Evolutionary conservation across 2,888 invertebrate genomes (phyloP).

Genomic region (Allophyes oxyacanthae): DNA sequence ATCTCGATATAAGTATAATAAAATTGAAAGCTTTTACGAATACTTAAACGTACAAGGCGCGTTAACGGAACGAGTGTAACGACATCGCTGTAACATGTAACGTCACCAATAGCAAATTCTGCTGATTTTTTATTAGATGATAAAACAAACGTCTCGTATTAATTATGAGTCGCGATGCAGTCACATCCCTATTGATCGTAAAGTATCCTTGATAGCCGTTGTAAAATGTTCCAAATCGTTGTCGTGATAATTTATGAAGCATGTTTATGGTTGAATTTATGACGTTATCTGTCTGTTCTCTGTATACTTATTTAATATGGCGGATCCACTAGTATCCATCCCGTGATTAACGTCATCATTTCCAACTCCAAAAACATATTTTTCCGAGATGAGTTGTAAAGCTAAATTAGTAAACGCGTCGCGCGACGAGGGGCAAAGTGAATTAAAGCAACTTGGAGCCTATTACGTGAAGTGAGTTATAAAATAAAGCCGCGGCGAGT

Average conservation of each 20-base stretch:
- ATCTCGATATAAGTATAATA: conserved; percentile 58
- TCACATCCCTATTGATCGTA: conserved; percentile 85
- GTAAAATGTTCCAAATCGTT: conserved; percentile 88
- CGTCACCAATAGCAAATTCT: conserved; percentile 73
- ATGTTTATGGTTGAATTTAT: conserved; percentile 87
- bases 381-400: conserved; percentile 60
- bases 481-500: conserved; percentile 86
- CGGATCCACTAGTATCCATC: conserved; percentile 46
- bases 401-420: conserved; percentile 74
- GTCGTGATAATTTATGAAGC: conserved; percentile 88
- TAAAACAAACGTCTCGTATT: conserved; percentile 89
- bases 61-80: conserved; percentile 68
- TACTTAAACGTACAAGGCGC: conserved; percentile 73
- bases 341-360: conserved; percentile 50
- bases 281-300: conserved; percentile 72
- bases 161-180: conserved; percentile 84
- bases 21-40: conserved; percentile 77
- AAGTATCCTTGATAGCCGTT: conserved; percentile 86
- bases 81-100: conserved; percentile 75
- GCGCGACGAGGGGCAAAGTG: conserved; percentile 75
- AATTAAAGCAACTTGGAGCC: conserved; percentile 83
- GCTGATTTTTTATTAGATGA: conserved; percentile 86
- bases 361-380: conserved; percentile 43
- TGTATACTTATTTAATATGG: conserved; percentile 48
- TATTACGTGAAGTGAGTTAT: conserved; percentile 88